phyloP scores from a whole-genome alignment of 2,797 vertebrate genomes.

The Glyptemys insculpta region DNA sequence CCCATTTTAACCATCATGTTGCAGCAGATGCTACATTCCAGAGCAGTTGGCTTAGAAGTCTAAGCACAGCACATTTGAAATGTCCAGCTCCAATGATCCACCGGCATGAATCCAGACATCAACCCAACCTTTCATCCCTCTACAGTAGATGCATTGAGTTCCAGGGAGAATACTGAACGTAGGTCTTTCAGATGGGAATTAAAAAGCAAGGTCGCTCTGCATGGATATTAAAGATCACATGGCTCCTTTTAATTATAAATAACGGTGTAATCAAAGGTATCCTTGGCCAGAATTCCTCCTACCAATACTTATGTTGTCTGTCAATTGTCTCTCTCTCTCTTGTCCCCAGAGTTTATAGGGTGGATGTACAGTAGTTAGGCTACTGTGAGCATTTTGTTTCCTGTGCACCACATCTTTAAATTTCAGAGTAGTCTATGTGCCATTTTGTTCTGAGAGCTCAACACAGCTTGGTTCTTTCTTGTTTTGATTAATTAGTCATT shows the following conservation, averaged over 20 bases:
- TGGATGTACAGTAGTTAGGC: neutral
- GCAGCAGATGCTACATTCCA: neutral
- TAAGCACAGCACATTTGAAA: neutral
- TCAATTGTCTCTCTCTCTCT: neutral
- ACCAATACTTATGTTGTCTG: fast-evolving
- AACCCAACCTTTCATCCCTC: constrained; percentile 9
- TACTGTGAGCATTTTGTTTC: neutral
- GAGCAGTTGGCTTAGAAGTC: neutral
- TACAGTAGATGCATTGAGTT: neutral
- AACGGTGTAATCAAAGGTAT: neutral
- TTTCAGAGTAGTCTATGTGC: neutral
- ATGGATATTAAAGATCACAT: neutral
- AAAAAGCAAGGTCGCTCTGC: neutral
- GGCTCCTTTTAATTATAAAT: constrained; percentile 25
- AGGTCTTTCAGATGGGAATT: neutral
- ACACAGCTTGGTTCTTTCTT: neutral
- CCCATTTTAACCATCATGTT: constrained; percentile 10
- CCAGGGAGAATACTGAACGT: neutral
- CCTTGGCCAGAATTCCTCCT: neutral
- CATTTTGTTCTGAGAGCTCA: neutral
- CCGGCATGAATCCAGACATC: constrained; percentile 17
- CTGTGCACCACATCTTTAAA: neutral
- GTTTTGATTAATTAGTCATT: neutral
- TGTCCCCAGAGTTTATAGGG: neutral
- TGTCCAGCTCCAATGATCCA: neutral